Evolutionary conservation across 2,888 invertebrate species (phyloP).

Genomic region (Megamerina dolium): DNA sequence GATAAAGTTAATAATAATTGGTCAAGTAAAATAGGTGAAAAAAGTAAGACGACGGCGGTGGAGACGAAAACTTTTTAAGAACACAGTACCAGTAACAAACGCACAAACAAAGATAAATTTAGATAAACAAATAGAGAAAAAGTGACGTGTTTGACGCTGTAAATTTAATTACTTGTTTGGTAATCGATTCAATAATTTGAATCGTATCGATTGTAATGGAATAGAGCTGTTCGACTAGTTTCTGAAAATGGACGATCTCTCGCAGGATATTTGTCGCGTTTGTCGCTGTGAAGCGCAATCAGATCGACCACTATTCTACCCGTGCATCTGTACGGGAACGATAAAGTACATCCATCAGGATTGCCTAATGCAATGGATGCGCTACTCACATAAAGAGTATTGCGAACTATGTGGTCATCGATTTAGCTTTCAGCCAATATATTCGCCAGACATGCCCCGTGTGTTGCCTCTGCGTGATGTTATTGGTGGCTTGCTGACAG

Average conservation of each 20-base stretch:
- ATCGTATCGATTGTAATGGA: constrained; percentile 16
- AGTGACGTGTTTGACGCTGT: too few species aligned
- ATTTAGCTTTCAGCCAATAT: constrained; percentile 97
- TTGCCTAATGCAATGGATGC: constrained; percentile 97
- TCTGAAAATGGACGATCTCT: constrained; percentile 49
- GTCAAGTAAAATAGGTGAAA: too few species aligned
- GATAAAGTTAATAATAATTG: too few species aligned
- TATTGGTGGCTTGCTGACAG: constrained; percentile 80
- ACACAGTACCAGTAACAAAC: too few species aligned
- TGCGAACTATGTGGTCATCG: constrained; percentile 97
- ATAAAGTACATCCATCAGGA: constrained; percentile 99
- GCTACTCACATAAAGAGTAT: constrained; percentile 96
- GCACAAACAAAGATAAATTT: too few species aligned
- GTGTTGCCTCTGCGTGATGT: constrained; percentile 90
- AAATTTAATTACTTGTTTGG: too few species aligned
- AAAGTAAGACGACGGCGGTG: too few species aligned
- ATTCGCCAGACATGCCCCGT: constrained; percentile 99
- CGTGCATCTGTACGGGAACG: constrained; percentile 97
- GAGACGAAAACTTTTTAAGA: too few species aligned
- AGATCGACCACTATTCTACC: constrained; percentile 93
- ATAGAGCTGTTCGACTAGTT: too few species aligned
- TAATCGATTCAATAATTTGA: too few species aligned
- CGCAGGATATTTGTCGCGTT: constrained; percentile 88
- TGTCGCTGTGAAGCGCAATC: constrained; percentile 90
- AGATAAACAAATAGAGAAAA: too few species aligned